A percentile compares a stretch with the other conserved stretches of the same genome.
Conservation (phyloP, 2,113 vertebrate species). For the Puntigrus tetrazona region DNA sequence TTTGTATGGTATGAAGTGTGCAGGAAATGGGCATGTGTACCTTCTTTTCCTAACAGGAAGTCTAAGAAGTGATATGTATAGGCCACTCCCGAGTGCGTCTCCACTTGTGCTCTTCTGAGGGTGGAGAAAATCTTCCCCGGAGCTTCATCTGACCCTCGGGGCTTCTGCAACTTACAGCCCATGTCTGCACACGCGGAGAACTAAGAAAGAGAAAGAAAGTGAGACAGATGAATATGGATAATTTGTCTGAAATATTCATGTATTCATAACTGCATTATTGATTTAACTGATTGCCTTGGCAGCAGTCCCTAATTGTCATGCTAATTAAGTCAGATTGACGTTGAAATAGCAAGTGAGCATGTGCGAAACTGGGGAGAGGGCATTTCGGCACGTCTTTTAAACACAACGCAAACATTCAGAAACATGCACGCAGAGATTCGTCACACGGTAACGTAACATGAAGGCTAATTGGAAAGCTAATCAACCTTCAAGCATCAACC, state of each 20-base stretch:
- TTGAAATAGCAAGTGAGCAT: constrained; percentile 30
- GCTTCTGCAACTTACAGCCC: constrained; percentile 92
- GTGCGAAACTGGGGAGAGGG: constrained; percentile 28
- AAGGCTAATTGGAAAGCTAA: constrained; percentile 46
- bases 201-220: not conserved
- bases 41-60: constrained; percentile 86
- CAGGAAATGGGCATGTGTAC: constrained; percentile 62
- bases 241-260: constrained; percentile 46
- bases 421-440: constrained; percentile 27
- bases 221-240: constrained; percentile 41
- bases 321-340: constrained; percentile 41
- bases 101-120: constrained; percentile 91
- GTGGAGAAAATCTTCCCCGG: constrained; percentile 98
- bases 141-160: constrained; percentile 85
- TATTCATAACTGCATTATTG: constrained; percentile 47
- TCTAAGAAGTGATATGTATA: constrained; percentile 95
- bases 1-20: not conserved
- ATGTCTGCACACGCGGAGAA: constrained; percentile 74
- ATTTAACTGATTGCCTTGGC: constrained; percentile 50
- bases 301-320: constrained; percentile 49
- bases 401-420: constrained; percentile 33
- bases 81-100: constrained; percentile 88
- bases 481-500: constrained; percentile 46
- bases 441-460: constrained; percentile 19
- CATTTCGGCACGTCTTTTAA: constrained; percentile 34